Base-by-base conservation (phyloP, 2,113 vertebrate species). In the Lepus europaeus region DNA sequence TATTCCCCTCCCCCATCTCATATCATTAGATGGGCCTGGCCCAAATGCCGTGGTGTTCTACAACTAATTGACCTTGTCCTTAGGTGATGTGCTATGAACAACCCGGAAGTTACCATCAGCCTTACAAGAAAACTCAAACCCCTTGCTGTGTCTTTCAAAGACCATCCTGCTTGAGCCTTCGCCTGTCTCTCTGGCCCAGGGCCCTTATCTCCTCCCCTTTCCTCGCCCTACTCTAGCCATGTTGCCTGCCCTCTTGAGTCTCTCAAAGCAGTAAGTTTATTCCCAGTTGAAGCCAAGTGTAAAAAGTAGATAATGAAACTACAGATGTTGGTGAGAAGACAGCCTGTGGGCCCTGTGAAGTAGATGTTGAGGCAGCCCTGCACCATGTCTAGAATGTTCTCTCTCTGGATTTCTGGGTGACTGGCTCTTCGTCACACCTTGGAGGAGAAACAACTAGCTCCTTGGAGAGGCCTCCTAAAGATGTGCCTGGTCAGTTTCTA, bases 31-130 rank as follows among this genome's bases (percentile, higher is more conserved):
- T 59, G 56, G 19, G 17, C 14, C 13, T 19, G 19, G 56, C 56
- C 56, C 13, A 5, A 59, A 59, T 59, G 56, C 56, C 4, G 56
- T 59, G 56, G 56, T 59, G 56, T 59, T 59, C 56, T 45, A 20
- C 56, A 16, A 59, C 14, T 19, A 14, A 59, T 59, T 19, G 17
- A 17, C 19, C 56, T 59, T 14, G 27, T 76, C 49, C 8, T 70
- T 49, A 81, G 56, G 19, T 69, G 17, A 69, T 83, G 27, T 16
- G 20, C 59, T 83, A 59, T 33, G 81, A 90, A 68, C n/a, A 91
- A n/a, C 19, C 27, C 17, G 39, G 39, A 36, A 2, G 12, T n/a
- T 88, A 64, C 39, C 16, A 56, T 23, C 29, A 6, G 9, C 33
- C 7, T 82, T 69, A 23, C 6, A 56, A 33, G 45, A 90, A 90